phyloP scores from a whole-genome alignment of 2,888 invertebrate genomes.

The Bombylius major region DNA sequence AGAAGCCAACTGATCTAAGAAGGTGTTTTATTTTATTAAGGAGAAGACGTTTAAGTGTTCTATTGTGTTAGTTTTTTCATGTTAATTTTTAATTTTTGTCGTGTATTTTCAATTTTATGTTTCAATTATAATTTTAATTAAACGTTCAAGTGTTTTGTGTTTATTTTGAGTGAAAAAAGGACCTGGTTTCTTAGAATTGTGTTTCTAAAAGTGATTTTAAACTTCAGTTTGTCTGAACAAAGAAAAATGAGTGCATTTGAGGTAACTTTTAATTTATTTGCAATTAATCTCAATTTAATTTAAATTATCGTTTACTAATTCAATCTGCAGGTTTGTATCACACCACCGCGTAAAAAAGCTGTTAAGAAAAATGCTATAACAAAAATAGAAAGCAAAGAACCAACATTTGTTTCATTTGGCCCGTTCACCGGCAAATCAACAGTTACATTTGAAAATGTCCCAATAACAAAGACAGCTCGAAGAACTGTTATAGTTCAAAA shows the following conservation, averaged over 20 bases:
- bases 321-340: slow-evolving; percentile 16
- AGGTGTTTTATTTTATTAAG: too few relatives aligned
- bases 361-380: slow-evolving; percentile 24
- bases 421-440: slow-evolving; percentile 55
- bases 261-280: slow-evolving; percentile 18
- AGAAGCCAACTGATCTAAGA: too few relatives aligned
- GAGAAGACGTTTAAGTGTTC: too few relatives aligned
- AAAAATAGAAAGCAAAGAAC: slow-evolving; percentile 33
- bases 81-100: too few relatives aligned
- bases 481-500: slow-evolving; percentile 46
- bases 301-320: slow-evolving; percentile 1
- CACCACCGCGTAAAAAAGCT: slow-evolving; percentile 29
- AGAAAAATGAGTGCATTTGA: slow-evolving; percentile 33
- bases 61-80: too few relatives aligned
- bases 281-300: background rate
- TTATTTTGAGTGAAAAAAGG: too few relatives aligned
- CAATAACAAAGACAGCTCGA: slow-evolving; percentile 42
- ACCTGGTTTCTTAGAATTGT: too few relatives aligned
- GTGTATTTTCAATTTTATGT: too few relatives aligned
- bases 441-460: slow-evolving; percentile 54
- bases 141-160: too few relatives aligned
- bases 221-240: background rate
- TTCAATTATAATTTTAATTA: too few relatives aligned
- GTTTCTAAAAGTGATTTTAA: background rate
- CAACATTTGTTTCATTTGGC: slow-evolving; percentile 41